A percentile compares a stretch with the other conserved stretches of the same genome.
These are phyloP conservation scores for Accipiter cooperii DNA, from an alignment of 2,113 vertebrate genomes.

Conservation along the genomic window DNA sequence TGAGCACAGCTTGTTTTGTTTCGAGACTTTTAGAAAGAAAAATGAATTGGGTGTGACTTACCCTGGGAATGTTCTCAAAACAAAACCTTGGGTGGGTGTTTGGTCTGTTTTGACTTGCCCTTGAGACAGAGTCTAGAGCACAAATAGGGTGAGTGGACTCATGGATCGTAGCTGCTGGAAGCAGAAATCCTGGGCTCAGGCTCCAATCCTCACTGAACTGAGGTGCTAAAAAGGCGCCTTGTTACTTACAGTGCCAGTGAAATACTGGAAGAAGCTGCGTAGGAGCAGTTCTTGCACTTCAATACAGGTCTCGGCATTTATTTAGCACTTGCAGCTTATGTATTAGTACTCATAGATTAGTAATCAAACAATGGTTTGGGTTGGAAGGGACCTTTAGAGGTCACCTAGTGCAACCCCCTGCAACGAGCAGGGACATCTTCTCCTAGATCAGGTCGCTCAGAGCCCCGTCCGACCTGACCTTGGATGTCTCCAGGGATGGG, in stretches of 20 bases:
- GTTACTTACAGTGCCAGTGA: neutral
- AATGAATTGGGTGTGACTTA: neutral
- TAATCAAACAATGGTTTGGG: neutral
- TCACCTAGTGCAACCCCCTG: neutral
- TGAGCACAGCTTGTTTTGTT: neutral
- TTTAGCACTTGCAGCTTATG: neutral
- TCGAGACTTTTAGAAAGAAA: neutral
- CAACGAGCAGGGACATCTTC: neutral
- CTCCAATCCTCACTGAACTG: neutral
- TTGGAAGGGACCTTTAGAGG: neutral
- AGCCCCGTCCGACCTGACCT: neutral
- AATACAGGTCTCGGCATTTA: neutral
- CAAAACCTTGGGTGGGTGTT: neutral
- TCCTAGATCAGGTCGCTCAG: neutral
- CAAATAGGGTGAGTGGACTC: neutral
- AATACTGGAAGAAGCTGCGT: neutral
- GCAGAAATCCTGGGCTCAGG: neutral
- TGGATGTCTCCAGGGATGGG: neutral
- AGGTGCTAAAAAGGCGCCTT: neutral
- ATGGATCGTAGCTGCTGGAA: neutral
- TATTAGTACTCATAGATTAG: neutral
- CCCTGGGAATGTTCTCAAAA: conserved; percentile 21
- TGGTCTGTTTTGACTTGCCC: neutral
- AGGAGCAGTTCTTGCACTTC: neutral
- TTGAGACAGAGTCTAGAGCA: neutral